Evolutionary conservation across 2,797 vertebrate species (phyloP), one percentile per base, ranked within the genome.

Genomic region (Chloroceryle amazona): DNA sequence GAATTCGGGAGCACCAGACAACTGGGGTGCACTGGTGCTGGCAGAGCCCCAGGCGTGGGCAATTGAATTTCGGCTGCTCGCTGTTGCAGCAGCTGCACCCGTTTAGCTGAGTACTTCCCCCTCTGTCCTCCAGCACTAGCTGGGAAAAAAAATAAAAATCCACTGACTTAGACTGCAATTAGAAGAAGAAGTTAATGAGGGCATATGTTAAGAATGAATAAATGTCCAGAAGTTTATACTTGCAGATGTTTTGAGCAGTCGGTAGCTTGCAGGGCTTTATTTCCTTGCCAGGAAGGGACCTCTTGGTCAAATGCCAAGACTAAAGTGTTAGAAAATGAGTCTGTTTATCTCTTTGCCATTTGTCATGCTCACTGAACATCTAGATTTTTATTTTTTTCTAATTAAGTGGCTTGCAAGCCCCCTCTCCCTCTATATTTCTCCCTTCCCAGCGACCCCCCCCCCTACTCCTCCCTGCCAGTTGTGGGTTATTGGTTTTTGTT

Each of bases 111-210:
- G 23, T 92, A 46, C 52, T 90, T 96, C 62, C 62, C 62, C n/a
- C 21, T 88, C 86, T 91, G 47, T 89, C 93, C 95, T 98, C 90
- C 54, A 85, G 67, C 28, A 65, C 28, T 15, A 18, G 61, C 72
- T 86, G n/a, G 35, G 7, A n/a, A 8, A 26, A 51, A 29, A 3
- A 28, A 19, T 37, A 44, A 79, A 94, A 83, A 49, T 94, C 65
- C 52, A 87, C 58, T 81, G 78, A 66, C 29, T 78, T 81, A 67
- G 83, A 91, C 66, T 89, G 66, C 83, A 92, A 22, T 82, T 93
- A 95, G 85, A 93, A 94, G 79, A 93, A 97, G 93, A 97, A 98
- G 96, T 98, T 98, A 98, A 98, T 97, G 97, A 98, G 96, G 97
- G 95, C 97, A 97, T 98, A 98, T 97, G 98, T 97, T 98, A 88